phyloP scores from a whole-genome alignment of 2,888 invertebrate genomes.

The Punctoribates punctum region DNA sequence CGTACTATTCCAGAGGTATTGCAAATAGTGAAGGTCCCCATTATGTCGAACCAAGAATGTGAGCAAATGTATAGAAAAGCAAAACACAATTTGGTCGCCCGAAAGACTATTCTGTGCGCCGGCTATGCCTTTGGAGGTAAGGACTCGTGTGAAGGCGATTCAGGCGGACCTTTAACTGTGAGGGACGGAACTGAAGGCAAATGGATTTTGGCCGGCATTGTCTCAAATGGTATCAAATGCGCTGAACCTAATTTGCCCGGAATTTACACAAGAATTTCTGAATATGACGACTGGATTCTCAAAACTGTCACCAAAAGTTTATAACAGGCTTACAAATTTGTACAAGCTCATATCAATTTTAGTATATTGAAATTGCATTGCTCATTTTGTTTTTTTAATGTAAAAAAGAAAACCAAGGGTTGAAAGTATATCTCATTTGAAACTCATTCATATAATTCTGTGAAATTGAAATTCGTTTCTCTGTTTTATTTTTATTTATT shows the following conservation, averaged over 20 bases:
- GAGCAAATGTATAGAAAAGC: conserved; percentile 89
- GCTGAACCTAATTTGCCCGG: conserved; percentile 76
- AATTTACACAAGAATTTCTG: conserved; percentile 86
- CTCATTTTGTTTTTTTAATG: not conserved
- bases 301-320: conserved; percentile 53
- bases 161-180: conserved; percentile 80
- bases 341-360: not conserved
- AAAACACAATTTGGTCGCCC: conserved; percentile 77
- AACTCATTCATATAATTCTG: no score
- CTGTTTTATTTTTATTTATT: no score
- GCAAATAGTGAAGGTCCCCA: conserved; percentile 82
- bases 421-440: no score
- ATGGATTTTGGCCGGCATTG: conserved; percentile 83
- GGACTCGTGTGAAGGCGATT: conserved; percentile 93
- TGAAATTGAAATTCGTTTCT: no score
- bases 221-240: conserved; percentile 87
- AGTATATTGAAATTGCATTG: not conserved
- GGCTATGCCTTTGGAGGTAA: conserved; percentile 87
- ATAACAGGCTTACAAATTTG: not conserved
- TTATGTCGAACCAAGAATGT: conserved; percentile 83
- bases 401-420: no score
- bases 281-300: conserved; percentile 78
- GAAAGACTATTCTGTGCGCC: conserved; percentile 81
- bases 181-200: conserved; percentile 71
- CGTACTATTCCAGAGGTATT: conserved; percentile 53